Evolutionary conservation across 2,113 vertebrate species (phyloP).

Genomic region (Dipodomys ordii): DNA sequence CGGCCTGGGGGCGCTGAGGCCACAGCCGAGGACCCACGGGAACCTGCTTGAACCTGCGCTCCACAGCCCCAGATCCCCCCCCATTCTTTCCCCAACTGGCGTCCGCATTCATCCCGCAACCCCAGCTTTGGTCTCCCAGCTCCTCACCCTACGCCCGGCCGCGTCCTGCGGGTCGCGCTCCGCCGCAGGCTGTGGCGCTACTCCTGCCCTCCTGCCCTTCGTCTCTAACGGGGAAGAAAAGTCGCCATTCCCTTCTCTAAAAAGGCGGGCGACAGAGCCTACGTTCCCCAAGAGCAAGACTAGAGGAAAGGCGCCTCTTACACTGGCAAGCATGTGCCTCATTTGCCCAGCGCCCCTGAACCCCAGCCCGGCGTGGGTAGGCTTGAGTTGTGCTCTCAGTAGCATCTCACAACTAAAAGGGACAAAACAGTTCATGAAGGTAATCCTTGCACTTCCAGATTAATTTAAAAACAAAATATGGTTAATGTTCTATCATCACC

Average conservation of each 20-base stretch:
- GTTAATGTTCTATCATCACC: no score
- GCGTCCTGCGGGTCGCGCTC: no score
- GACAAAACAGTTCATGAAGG: not conserved
- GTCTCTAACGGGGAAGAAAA: no score
- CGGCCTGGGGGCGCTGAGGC: not conserved
- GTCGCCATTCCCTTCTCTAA: no score
- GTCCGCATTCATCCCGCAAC: not conserved
- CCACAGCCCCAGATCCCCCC: no score
- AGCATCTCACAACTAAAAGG: not conserved
- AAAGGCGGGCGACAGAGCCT: no score
- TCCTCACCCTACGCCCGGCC: no score
- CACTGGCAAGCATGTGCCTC: not conserved
- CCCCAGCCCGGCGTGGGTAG: not conserved
- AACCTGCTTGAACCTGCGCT: accelerated
- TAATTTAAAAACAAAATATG: no score
- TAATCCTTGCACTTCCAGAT: not conserved
- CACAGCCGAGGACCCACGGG: accelerated
- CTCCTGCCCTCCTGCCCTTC: no score
- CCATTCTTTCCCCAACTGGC: accelerated
- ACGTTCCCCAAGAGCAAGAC: no score
- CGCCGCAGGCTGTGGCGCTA: no score
- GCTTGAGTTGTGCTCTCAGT: not conserved
- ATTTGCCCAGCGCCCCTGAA: not conserved
- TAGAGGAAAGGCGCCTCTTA: not conserved
- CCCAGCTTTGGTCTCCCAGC: not conserved